Conservation (phyloP, 35 echinoderm and acorn worm genomes). For the Strongylocentrotus purpuratus region DNA sequence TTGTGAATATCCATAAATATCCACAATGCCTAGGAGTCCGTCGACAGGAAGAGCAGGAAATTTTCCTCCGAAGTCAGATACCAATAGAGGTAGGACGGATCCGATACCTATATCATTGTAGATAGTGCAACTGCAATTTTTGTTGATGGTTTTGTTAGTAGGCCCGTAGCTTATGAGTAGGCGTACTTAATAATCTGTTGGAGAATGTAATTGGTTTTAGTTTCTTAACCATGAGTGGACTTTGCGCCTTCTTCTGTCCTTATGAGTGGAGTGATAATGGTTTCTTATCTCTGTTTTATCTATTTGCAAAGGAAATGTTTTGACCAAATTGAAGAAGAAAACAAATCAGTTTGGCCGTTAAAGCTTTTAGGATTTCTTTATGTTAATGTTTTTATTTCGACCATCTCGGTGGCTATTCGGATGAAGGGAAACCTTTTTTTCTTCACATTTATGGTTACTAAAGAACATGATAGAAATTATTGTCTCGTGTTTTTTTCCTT, state of each 20-base stretch:
- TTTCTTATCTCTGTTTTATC: not conserved
- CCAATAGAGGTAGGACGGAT: not conserved
- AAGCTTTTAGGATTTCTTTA: no score
- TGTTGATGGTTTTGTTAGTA: no score
- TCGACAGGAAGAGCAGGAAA: not conserved
- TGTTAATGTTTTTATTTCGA: no score
- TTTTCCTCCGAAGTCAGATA: not conserved
- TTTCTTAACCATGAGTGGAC: not conserved
- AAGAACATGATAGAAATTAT: no score
- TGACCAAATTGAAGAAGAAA: not conserved
- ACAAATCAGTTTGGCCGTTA: not conserved
- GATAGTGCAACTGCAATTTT: not conserved
- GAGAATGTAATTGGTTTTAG: no score
- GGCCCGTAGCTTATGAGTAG: no score
- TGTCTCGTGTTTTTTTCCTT: no score
- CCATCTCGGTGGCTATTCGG: no score
- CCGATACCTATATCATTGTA: not conserved
- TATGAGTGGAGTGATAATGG: not conserved
- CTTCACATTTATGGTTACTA: no score
- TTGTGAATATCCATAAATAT: not conserved
- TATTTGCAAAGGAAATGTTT: not conserved
- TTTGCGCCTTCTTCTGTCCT: not conserved
- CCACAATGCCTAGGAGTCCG: not conserved
- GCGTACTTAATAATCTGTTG: no score
- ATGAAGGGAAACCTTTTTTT: no score